Conservation (phyloP, 2,888 invertebrate genomes). For the Ophioninae sp. region DNA sequence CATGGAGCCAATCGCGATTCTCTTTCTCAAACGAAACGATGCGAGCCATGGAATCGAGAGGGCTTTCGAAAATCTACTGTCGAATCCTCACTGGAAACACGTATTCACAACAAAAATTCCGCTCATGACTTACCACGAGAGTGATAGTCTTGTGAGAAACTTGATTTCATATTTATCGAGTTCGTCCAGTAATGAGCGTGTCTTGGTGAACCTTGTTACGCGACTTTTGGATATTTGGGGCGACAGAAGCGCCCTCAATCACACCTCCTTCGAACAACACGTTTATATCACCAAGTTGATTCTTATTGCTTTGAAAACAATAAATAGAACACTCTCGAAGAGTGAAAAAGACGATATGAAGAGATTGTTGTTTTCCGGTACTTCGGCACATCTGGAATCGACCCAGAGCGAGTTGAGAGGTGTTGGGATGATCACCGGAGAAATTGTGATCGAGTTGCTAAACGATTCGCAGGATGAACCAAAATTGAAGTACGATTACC, state of each 20-base stretch:
- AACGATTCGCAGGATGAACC: slow-evolving; percentile 80
- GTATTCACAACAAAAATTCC: slow-evolving; percentile 85
- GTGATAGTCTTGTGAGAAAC: slow-evolving; percentile 83
- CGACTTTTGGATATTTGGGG: slow-evolving; percentile 87
- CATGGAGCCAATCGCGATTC: slow-evolving; percentile 83
- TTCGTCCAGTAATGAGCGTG: slow-evolving; percentile 72
- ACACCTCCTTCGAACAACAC: slow-evolving; percentile 87
- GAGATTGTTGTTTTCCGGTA: slow-evolving; percentile 84
- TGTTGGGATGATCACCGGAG: slow-evolving; percentile 89
- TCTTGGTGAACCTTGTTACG: slow-evolving; percentile 81
- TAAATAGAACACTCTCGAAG: slow-evolving; percentile 71
- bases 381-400: slow-evolving; percentile 87
- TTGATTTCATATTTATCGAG: slow-evolving; percentile 84
- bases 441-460: slow-evolving; percentile 84
- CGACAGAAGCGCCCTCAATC: slow-evolving; percentile 84
- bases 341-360: slow-evolving; percentile 80
- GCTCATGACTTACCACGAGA: slow-evolving; percentile 82
- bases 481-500: slow-evolving; percentile 87
- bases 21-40: slow-evolving; percentile 82
- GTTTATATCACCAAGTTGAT: slow-evolving; percentile 87
- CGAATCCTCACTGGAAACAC: slow-evolving; percentile 84
- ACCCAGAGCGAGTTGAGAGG: slow-evolving; percentile 84
- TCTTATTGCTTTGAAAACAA: slow-evolving; percentile 83
- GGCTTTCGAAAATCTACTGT: slow-evolving; percentile 81
- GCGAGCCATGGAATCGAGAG: slow-evolving; percentile 78